phyloP scores from a whole-genome alignment of 2,797 vertebrate genomes.

The Tragopan temminckii region DNA sequence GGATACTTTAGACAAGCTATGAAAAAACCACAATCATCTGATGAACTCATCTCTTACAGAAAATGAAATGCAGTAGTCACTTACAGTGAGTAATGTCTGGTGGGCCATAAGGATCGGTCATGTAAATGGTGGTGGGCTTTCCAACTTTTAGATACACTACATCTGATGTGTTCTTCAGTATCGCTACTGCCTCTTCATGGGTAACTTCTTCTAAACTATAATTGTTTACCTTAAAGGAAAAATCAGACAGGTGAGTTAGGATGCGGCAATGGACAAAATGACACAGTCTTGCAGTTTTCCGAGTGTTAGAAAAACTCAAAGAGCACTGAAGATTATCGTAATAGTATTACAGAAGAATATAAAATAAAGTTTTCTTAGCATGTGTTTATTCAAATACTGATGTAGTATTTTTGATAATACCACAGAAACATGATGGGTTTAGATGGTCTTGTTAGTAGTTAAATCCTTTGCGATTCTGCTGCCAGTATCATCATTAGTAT shows the following conservation, averaged over 20 bases:
- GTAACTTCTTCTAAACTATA: constrained; percentile 97
- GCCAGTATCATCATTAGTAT: neutral
- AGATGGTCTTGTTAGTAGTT: neutral
- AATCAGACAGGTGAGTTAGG: constrained; percentile 18
- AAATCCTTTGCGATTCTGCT: neutral
- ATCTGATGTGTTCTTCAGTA: constrained; percentile 96
- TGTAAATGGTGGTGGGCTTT: constrained; percentile 95
- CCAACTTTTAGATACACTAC: constrained; percentile 96
- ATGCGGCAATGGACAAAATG: neutral
- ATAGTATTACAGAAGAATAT: neutral
- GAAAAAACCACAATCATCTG: neutral
- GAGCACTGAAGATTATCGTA: neutral
- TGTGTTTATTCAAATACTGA: neutral
- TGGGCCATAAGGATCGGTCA: constrained; percentile 95
- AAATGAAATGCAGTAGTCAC: constrained; percentile 69
- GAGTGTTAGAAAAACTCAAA: neutral
- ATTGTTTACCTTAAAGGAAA: constrained; percentile 90
- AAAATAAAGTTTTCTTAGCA: neutral
- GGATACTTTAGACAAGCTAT: neutral
- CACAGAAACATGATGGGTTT: neutral
- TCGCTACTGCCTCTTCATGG: constrained; percentile 96
- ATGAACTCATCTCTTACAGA: neutral
- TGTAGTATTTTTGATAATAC: neutral
- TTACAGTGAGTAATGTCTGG: constrained; percentile 97
- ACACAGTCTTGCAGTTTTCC: neutral